Evolutionary conservation across 2,113 vertebrate species (phyloP), one percentile per base, ranked within the genome.

Genomic region (Brienomyrus brachyistius): DNA sequence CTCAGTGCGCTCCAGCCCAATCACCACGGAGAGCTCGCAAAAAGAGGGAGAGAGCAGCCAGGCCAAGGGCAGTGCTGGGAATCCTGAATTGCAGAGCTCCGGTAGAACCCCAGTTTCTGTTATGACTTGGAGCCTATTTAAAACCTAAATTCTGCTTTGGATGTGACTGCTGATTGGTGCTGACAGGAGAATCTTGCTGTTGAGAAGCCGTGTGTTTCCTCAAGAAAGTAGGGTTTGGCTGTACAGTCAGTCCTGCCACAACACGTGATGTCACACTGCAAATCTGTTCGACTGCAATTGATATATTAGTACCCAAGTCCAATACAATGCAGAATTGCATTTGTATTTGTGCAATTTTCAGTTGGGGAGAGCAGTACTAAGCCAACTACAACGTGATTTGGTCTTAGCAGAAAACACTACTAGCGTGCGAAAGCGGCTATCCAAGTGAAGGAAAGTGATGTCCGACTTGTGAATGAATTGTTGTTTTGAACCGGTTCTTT

Each of bases 1-100:
- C 83, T 23, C 91, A 96, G 96, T 91, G 54, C 95, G 91, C 50
- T 77, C 91, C 80, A 95, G 91, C 90, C 93, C 92, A 52, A 94
- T 93, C 82, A 85, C 90, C 23, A 90, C 93, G 23, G 94, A 66
- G 90, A 94, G 94, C 90, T 94, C 94, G 2, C 92, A 90, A 87
- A 92, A 90, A 2, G 93, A 66, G 86, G 47, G 89, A 59, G 87
- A 89, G 0, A 92, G 90, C 13, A 93, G 91, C 40, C 40, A 40
- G 40, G 40, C 40, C 40, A 40, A 40, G 40, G 40, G 90, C 13
- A 93, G 91, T 89, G 91, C 45, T 48, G 7, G 80, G 35, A 47
- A 90, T 0, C 92, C 93, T 88, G 91, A 90, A 91, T 52, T 89
- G 6, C 91, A 91, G 70, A 95, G 94, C 90, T 93, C 92, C 91